phyloP scores from a whole-genome alignment of 2,797 vertebrate species.

The Pitangus sulphuratus region DNA sequence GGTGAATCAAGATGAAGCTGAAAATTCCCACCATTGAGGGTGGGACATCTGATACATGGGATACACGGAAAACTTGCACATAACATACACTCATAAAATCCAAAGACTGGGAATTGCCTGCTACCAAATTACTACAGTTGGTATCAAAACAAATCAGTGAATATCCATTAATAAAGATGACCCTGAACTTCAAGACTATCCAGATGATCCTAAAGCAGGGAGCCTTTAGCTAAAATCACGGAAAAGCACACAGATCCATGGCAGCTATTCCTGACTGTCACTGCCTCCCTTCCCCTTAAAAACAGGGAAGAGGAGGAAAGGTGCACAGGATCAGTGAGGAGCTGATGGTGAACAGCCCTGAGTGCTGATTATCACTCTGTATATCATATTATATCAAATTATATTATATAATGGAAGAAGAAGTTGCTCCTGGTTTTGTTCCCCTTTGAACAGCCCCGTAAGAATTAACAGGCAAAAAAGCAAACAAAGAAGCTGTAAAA shows the following conservation, averaged over 20 bases:
- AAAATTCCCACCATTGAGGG: neutral
- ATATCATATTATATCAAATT: no score
- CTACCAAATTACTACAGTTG: neutral
- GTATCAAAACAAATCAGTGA: neutral
- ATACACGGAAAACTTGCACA: neutral
- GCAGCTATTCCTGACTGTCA: neutral
- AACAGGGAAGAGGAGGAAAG: neutral
- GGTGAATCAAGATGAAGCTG: neutral
- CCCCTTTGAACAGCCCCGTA: neutral
- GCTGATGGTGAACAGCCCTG: neutral
- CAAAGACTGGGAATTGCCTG: neutral
- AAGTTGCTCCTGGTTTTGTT: neutral
- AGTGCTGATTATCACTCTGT: neutral
- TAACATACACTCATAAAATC: neutral
- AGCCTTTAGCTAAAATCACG: neutral
- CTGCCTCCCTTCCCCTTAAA: neutral
- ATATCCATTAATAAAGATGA: accelerated
- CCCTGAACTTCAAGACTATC: neutral
- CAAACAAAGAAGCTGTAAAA: neutral
- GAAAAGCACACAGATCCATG: neutral
- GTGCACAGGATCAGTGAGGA: neutral
- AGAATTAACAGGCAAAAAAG: neutral
- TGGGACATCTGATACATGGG: neutral
- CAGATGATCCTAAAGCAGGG: neutral
- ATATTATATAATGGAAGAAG: no score